Evolutionary conservation across 2,888 invertebrate species (phyloP).

Genomic region (Mesopsocus fuscifrons): DNA sequence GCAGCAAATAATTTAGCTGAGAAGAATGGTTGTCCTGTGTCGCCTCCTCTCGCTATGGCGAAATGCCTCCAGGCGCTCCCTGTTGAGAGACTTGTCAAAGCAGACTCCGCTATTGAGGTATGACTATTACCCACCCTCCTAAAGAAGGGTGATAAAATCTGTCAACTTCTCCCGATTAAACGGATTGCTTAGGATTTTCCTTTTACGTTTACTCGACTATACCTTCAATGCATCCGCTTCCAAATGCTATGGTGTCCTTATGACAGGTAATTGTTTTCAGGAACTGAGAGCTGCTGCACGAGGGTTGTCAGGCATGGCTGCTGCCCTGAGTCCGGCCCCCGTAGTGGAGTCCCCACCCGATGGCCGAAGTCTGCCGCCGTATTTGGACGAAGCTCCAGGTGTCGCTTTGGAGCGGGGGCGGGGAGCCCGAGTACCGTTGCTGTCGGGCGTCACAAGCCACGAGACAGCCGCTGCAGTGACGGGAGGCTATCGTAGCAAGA

Average conservation of each 20-base stretch:
- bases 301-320: not conserved
- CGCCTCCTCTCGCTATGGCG: not conserved
- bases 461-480: not conserved
- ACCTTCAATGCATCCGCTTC: too few species aligned
- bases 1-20: not conserved
- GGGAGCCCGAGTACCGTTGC: not conserved
- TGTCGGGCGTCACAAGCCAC: not conserved
- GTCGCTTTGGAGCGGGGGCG: not conserved
- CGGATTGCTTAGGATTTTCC: too few species aligned
- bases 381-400: not conserved
- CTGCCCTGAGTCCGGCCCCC: not conserved
- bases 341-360: not conserved
- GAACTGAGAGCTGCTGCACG: not conserved
- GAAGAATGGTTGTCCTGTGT: not conserved
- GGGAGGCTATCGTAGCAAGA: not conserved
- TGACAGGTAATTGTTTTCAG: too few species aligned
- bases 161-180: too few species aligned
- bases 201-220: too few species aligned
- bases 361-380: not conserved
- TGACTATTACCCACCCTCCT: too few species aligned
- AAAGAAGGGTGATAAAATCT: too few species aligned
- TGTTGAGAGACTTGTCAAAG: not conserved
- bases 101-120: not conserved
- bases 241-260: too few species aligned
- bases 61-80: not conserved